Evolutionary conservation across 2,797 vertebrate species (phyloP).

Genomic region (Chromobotia macracanthus): DNA sequence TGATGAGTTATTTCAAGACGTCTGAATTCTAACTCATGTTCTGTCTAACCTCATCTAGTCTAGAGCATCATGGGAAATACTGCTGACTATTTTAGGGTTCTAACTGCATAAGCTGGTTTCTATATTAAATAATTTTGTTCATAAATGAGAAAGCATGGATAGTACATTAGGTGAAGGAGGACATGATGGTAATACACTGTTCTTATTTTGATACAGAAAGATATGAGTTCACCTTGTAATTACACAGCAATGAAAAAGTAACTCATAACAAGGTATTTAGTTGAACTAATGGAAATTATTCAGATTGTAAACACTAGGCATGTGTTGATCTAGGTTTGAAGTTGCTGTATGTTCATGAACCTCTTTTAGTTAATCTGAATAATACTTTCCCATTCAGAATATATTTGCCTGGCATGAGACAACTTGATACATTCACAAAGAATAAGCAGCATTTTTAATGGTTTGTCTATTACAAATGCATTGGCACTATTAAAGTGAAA

Average conservation of each 20-base stretch:
- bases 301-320: constrained; percentile 34
- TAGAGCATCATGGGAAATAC: neutral
- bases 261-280: constrained; percentile 50
- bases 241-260: constrained; percentile 56
- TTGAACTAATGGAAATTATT: constrained; percentile 67
- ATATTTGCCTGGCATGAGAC: constrained; percentile 2
- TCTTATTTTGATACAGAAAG: constrained; percentile 53
- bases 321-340: constrained; percentile 42
- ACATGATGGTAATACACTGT: constrained; percentile 53
- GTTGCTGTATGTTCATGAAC: neutral
- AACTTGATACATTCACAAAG: neutral
- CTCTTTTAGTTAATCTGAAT: constrained; percentile 27
- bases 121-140: neutral
- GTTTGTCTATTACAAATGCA: neutral
- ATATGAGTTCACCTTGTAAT: constrained; percentile 70
- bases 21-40: neutral
- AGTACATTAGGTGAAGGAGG: constrained; percentile 49
- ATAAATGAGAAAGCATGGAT: constrained; percentile 3
- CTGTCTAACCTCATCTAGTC: neutral
- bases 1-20: constrained; percentile 16
- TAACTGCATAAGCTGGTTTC: neutral
- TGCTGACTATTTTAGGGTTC: neutral
- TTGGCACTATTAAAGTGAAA: neutral
- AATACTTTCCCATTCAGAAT: constrained; percentile 35
- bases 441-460: neutral